These are phyloP conservation scores for Lordiphosa clarofinis DNA, from an alignment of 1,140 invertebrate genomes.

Conservation along the genomic window DNA sequence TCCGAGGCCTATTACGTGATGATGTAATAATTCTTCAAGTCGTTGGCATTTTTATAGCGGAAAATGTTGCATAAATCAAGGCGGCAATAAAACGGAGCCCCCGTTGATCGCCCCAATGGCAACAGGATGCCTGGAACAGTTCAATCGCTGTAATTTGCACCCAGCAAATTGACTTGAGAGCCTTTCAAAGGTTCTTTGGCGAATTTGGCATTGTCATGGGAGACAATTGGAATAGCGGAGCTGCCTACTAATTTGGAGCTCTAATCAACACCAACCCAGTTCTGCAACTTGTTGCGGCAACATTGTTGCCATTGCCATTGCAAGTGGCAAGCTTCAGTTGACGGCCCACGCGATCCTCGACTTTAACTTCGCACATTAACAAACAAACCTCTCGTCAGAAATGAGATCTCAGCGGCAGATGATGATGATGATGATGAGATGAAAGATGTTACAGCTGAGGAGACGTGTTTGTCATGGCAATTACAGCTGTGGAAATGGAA, in stretches of 20 bases:
- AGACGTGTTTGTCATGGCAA: slow-evolving; percentile 57
- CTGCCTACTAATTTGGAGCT: slow-evolving; percentile 34
- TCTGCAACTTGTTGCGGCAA: slow-evolving; percentile 52
- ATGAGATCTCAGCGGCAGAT: slow-evolving; percentile 49
- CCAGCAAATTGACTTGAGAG: slow-evolving; percentile 23
- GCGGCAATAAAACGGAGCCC: slow-evolving; percentile 63
- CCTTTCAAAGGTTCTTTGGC: slow-evolving; percentile 21
- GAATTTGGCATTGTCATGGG: slow-evolving; percentile 52
- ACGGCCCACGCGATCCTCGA: slow-evolving; percentile 47
- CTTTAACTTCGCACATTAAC: slow-evolving; percentile 50
- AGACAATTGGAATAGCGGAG: slow-evolving; percentile 48
- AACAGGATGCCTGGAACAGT: slow-evolving; percentile 64
- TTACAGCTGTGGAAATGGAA: slow-evolving; percentile 14
- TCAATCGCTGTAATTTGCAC: slow-evolving; percentile 43
- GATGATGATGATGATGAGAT: slow-evolving; percentile 29
- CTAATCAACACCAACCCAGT: slow-evolving; percentile 35
- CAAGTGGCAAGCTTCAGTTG: too few relatives aligned
- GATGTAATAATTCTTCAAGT: slow-evolving; percentile 73
- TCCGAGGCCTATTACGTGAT: slow-evolving; percentile 67
- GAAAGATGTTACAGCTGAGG: slow-evolving; percentile 32
- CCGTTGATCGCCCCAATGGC: slow-evolving; percentile 21
- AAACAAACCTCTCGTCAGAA: slow-evolving; percentile 31
- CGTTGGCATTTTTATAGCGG: slow-evolving; percentile 71
- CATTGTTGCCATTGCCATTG: slow-evolving; percentile 41
- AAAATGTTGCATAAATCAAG: slow-evolving; percentile 77